Percentiles rank a stretch among this genome's conserved stretches.
Evolutionary conservation across 2,797 vertebrate species (phyloP).

Genomic region (Smutsia temminckii): DNA sequence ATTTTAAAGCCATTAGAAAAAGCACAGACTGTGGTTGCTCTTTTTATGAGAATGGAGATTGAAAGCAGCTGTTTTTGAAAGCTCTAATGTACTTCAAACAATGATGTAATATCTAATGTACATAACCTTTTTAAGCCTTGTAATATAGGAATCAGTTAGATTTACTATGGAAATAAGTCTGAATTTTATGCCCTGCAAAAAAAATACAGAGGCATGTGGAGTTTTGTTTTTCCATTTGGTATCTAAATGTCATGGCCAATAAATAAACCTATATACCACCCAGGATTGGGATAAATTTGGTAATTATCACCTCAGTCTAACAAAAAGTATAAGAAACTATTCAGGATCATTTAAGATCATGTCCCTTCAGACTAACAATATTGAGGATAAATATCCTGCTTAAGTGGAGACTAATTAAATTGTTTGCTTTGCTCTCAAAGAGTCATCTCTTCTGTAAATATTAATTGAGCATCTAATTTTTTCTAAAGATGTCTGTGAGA

Average conservation of each 20-base stretch:
- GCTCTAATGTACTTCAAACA: slow-evolving; percentile 72
- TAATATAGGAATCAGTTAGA: slow-evolving; percentile 59
- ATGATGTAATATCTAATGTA: slow-evolving; percentile 74
- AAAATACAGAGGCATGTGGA: slow-evolving; percentile 29
- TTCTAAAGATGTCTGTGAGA: slow-evolving; percentile 7
- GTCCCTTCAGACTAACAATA: neutral
- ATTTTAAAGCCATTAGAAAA: slow-evolving; percentile 77
- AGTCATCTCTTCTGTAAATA: slow-evolving; percentile 8
- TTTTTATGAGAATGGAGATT: slow-evolving; percentile 76
- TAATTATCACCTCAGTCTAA: neutral
- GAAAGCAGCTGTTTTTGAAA: slow-evolving; percentile 71
- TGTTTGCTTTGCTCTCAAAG: neutral
- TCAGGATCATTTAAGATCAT: neutral
- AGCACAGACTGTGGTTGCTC: slow-evolving; percentile 67
- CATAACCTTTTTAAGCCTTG: slow-evolving; percentile 71
- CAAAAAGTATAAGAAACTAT: neutral
- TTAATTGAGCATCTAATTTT: slow-evolving; percentile 37
- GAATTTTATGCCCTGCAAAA: slow-evolving; percentile 66
- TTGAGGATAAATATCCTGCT: neutral
- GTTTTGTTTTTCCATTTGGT: slow-evolving; percentile 52
- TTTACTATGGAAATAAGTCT: slow-evolving; percentile 72
- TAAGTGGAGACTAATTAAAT: neutral
- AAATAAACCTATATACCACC: slow-evolving; percentile 27
- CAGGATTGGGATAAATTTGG: neutral
- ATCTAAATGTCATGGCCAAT: slow-evolving; percentile 35